Base-by-base conservation (phyloP, 2,888 invertebrate species). In the Acleris literana region DNA sequence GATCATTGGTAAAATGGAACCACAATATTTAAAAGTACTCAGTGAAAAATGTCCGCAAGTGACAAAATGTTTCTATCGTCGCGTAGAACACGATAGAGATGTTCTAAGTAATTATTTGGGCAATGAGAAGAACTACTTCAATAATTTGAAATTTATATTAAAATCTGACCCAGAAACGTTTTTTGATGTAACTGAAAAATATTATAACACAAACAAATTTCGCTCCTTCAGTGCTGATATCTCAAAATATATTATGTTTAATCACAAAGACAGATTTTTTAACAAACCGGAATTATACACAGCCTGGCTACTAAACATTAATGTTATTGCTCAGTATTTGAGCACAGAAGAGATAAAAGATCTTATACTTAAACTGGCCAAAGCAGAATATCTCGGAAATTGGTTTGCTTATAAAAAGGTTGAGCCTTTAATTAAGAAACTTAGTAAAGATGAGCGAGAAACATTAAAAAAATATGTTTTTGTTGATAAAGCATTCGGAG, bases 341-440 rank as follows among this genome's bases (percentile, higher is more conserved):
- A 59, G n/a, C 17, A 25, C 46, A 16, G 48, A 59, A 17, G 64
- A 64, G 59, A 43, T 48, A 6, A 59, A 48, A 49, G 64, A 54
- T 3, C 39, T 59, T 29, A 25, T 64, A 16, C 6, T 64, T 25
- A 64, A 64, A 59, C 48, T 64, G n/a, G 64, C 64, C 18, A 53
- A 54, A 53, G 59, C 64, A 5, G 59, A 53, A 11, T 64, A 49
- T n/a, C 25, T 64, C 13, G 16, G 22, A 25, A 18, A 20, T 11
- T 64, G 64, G 59, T 64, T 64, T 39, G 54, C 48, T 0, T 64
- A 64, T 54, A 39, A 64, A 54, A 54, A 22, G 1, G 64, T 59
- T 18, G 64, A 64, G 18, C 64, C 59, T n/a, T 29, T 64, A 17
- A 64, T 64, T 5, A 54, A 54, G 54, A 54, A 53, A 29, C 59